Percentiles rank a stretch among this genome's conserved stretches.
These are phyloP conservation scores for Eolophus roseicapilla DNA, from an alignment of 2,113 vertebrate genomes.

Conservation along the genomic window DNA sequence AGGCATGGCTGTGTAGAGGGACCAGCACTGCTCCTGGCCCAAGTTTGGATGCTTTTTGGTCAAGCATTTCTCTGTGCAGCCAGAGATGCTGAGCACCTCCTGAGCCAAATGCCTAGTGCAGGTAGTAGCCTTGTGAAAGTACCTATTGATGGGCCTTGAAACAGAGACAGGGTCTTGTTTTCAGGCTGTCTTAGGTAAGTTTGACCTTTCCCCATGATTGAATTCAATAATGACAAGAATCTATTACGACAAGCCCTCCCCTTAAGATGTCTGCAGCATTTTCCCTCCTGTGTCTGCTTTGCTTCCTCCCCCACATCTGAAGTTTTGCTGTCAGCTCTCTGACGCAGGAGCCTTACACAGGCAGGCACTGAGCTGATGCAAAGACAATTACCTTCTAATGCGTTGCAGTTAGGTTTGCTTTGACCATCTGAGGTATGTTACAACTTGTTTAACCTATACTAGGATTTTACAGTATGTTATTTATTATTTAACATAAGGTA, in stretches of 20 bases:
- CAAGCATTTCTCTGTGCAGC: background rate
- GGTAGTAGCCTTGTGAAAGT: background rate
- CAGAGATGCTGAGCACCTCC: fast-evolving
- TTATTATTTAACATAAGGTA: background rate
- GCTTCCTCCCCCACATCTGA: background rate
- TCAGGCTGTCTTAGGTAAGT: background rate
- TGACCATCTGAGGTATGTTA: background rate
- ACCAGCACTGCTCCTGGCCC: fast-evolving
- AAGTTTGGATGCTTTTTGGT: background rate
- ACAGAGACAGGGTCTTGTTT: background rate
- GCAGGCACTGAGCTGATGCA: background rate
- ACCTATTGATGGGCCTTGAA: background rate
- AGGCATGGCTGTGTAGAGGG: fast-evolving
- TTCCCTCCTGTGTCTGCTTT: background rate
- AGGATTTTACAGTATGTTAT: background rate
- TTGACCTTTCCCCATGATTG: background rate
- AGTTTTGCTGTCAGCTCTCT: background rate
- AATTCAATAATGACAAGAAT: background rate
- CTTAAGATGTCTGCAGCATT: background rate
- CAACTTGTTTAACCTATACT: background rate
- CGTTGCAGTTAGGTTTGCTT: background rate
- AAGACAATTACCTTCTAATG: background rate
- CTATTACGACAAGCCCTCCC: background rate
- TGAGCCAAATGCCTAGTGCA: background rate
- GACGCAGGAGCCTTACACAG: background rate